A percentile compares a stretch with the other conserved stretches of the same genome.
Conservation (phyloP, 2,113 vertebrate genomes). For the Corydoras sp. region DNA sequence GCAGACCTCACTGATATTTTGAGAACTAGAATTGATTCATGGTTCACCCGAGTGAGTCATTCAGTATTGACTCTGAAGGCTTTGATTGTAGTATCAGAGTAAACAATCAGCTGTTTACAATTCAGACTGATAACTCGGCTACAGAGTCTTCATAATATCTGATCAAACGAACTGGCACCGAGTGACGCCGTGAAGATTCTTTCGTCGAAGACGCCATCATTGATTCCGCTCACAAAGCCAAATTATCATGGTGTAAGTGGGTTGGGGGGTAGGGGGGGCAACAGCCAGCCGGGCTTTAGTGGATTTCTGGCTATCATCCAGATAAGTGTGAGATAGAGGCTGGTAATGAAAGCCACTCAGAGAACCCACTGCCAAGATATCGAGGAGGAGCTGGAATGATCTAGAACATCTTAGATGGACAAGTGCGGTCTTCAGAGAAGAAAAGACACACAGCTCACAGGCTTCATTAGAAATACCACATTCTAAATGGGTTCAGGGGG, state of each 20-base stretch:
- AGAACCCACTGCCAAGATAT: conserved; percentile 17
- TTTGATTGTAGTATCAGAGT: neutral
- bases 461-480: too few species aligned
- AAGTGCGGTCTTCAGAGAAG: neutral
- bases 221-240: neutral
- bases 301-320: conserved; percentile 20
- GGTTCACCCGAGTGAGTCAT: too few species aligned
- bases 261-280: neutral
- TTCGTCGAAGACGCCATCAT: neutral
- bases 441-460: too few species aligned
- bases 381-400: conserved; percentile 8
- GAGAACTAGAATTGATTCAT: too few species aligned
- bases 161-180: neutral
- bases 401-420: conserved; percentile 3
- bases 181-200: neutral
- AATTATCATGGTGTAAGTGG: neutral
- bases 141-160: neutral
- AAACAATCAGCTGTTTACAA: neutral
- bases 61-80: neutral
- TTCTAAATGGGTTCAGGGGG: too few species aligned
- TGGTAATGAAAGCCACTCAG: conserved; percentile 23
- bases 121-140: neutral
- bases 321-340: conserved; percentile 30
- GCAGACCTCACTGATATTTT: neutral
- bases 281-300: neutral